Percentiles rank a stretch among this genome's conserved stretches.
Conservation (phyloP, 2,113 vertebrate species). For the Engystomops pustulosus region DNA sequence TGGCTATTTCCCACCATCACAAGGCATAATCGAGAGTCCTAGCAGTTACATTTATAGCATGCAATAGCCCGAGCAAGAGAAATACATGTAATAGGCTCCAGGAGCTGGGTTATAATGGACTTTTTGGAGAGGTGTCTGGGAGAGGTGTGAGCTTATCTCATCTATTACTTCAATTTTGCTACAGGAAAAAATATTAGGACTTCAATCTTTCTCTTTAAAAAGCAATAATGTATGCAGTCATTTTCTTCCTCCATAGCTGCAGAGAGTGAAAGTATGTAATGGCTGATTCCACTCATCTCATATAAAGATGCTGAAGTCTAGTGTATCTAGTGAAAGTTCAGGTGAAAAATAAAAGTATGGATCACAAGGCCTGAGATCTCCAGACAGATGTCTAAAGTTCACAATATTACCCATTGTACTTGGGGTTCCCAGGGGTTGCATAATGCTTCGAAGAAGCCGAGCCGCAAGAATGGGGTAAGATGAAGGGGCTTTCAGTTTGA, state of each 20-base stretch:
- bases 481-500: too few species aligned
- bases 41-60: constrained; percentile 21
- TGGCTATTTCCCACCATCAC: constrained; percentile 37
- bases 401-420: background rate
- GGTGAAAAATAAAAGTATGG: background rate
- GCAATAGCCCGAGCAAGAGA: background rate
- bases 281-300: too few species aligned
- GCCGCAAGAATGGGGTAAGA: too few species aligned
- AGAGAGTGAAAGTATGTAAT: too few species aligned
- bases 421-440: too few species aligned
- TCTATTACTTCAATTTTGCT: constrained; percentile 18
- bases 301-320: background rate
- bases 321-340: background rate
- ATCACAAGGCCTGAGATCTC: background rate
- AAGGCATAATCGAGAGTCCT: constrained; percentile 15
- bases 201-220: constrained; percentile 23
- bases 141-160: background rate
- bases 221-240: background rate
- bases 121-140: background rate
- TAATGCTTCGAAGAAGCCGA: too few species aligned
- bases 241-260: background rate
- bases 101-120: constrained; percentile 27
- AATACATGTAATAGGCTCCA: constrained; percentile 1
- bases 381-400: background rate
- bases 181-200: constrained; percentile 12